phyloP scores from a whole-genome alignment of 2,888 invertebrate species.

The Agrochola lychnidis region DNA sequence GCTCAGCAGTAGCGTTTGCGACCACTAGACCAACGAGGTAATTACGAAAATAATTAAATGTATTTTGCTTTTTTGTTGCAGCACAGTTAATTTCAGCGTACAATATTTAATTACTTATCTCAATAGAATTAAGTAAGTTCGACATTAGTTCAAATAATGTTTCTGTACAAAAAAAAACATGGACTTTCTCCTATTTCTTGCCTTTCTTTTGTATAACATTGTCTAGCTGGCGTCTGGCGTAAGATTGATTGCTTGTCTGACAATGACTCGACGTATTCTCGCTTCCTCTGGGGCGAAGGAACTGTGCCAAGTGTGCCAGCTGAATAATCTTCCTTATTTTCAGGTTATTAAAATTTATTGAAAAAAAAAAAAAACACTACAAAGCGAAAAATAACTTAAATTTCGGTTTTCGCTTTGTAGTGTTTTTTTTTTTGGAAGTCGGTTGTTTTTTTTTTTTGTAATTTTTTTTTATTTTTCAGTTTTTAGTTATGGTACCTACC shows the following conservation, averaged over 20 bases:
- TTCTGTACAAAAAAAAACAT: background rate
- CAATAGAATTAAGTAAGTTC: background rate
- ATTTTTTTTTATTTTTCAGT: too few species aligned
- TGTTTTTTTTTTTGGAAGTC: too few species aligned
- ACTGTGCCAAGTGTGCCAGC: slow-evolving; percentile 34
- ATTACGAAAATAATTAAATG: background rate
- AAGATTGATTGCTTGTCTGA: slow-evolving; percentile 48
- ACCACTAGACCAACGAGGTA: too few species aligned
- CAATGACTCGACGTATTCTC: slow-evolving; percentile 26
- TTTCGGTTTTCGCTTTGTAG: too few species aligned
- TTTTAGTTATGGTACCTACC: too few species aligned
- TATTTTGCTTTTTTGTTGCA: background rate
- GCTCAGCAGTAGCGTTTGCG: too few species aligned
- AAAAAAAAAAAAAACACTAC: background rate
- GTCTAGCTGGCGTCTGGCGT: slow-evolving; percentile 42
- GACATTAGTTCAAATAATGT: slow-evolving; percentile 6
- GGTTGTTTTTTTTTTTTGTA: too few species aligned
- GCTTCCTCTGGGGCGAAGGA: slow-evolving; percentile 4
- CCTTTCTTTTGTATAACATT: slow-evolving; percentile 20
- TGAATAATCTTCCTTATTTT: slow-evolving; percentile 2
- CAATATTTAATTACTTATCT: slow-evolving; percentile 7
- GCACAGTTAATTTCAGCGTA: background rate
- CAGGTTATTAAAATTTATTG: background rate
- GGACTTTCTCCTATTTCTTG: slow-evolving; percentile 20
- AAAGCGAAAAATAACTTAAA: too few species aligned